phyloP scores from a whole-genome alignment of 1,140 invertebrate genomes.

The Trichonephila inaurata region DNA sequence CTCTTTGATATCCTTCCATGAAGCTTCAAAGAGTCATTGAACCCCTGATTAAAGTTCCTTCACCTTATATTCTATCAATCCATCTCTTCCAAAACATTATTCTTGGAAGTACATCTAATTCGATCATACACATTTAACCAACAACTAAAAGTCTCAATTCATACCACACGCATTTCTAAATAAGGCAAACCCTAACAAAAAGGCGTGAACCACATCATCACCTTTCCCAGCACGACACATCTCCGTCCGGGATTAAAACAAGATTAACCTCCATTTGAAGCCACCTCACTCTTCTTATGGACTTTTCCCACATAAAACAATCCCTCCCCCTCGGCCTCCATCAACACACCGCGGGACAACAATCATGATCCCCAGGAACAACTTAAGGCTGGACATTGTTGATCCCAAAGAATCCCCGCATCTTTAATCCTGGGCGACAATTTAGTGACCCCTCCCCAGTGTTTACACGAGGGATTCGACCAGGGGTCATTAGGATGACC shows the following conservation, averaged over 20 bases:
- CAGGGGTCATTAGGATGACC: constrained; percentile 68
- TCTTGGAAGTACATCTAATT: background rate
- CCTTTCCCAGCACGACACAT: background rate
- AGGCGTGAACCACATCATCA: background rate
- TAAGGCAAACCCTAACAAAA: background rate
- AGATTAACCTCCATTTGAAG: constrained; percentile 23
- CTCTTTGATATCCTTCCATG: no score
- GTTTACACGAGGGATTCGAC: constrained; percentile 56
- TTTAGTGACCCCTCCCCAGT: constrained; percentile 37
- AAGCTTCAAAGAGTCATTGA: no score
- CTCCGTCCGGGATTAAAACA: background rate
- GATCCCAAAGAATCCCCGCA: constrained; percentile 46
- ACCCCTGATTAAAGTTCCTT: no score
- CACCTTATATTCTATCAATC: no score
- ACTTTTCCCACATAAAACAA: constrained; percentile 71
- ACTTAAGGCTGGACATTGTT: constrained; percentile 34
- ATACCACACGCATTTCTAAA: background rate
- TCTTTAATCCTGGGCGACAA: constrained; percentile 42
- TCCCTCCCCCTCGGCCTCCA: background rate
- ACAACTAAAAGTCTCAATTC: no score
- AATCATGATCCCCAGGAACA: constrained; percentile 12
- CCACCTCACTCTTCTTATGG: constrained; percentile 39
- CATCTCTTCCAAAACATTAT: no score
- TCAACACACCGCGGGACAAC: constrained; percentile 14
- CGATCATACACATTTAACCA: background rate